A percentile compares a stretch with the other conserved stretches of the same genome.
phyloP scores from a whole-genome alignment of 1,140 invertebrate genomes.

The Drosophila azteca region DNA sequence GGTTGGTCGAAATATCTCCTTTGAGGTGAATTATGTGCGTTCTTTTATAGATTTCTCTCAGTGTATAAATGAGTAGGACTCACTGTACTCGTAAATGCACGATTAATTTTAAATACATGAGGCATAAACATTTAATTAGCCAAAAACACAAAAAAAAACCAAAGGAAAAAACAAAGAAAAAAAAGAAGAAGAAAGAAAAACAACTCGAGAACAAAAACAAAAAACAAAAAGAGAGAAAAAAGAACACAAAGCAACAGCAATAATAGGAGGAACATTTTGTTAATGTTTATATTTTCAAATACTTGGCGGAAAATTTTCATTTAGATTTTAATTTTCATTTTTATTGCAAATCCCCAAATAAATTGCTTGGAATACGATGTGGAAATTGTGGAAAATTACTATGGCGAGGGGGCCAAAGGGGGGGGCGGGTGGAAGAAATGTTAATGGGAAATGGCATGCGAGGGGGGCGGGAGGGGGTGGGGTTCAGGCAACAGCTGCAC shows the following conservation, averaged over 20 bases:
- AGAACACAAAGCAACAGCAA: slow-evolving; percentile 11
- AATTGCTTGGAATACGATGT: slow-evolving; percentile 51
- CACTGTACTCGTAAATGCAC: slow-evolving; percentile 20
- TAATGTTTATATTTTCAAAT: slow-evolving; percentile 69
- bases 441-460: slow-evolving; percentile 30
- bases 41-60: no score
- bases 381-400: slow-evolving; percentile 40
- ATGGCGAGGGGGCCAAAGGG: neutral
- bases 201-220: slow-evolving; percentile 26
- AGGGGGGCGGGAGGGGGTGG: neutral
- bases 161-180: neutral
- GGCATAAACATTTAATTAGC: slow-evolving; percentile 74
- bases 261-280: slow-evolving; percentile 27
- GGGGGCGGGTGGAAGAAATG: slow-evolving; percentile 16
- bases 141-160: slow-evolving; percentile 22
- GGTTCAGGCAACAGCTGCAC: slow-evolving; percentile 52
- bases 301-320: slow-evolving; percentile 57
- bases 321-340: slow-evolving; percentile 47
- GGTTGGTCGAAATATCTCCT: no score
- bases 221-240: slow-evolving; percentile 33
- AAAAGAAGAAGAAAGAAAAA: neutral
- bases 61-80: no score
- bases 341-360: slow-evolving; percentile 69
- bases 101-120: slow-evolving; percentile 58
- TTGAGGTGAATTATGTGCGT: no score